phyloP scores from a whole-genome alignment of 64 coral and sea anemone genomes.

The Stichodactyla mertensii region DNA sequence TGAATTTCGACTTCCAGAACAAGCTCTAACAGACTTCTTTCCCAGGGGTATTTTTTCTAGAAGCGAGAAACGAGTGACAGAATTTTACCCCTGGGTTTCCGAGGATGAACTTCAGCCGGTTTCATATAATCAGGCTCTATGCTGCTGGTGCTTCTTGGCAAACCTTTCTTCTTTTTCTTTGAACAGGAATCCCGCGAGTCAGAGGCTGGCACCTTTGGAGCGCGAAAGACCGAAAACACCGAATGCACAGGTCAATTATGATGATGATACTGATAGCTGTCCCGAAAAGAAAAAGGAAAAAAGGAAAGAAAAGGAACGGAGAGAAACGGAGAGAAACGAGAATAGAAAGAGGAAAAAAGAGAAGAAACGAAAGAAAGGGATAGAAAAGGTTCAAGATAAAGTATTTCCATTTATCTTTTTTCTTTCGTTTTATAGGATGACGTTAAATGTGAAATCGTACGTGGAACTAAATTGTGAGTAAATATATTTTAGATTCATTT shows the following conservation, averaged over 20 bases:
- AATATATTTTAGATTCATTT: background rate
- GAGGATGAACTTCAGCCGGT: too few relatives aligned
- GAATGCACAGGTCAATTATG: conserved; percentile 46
- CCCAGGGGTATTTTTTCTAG: too few relatives aligned
- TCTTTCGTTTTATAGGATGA: conserved; percentile 25
- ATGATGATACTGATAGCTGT: too few relatives aligned
- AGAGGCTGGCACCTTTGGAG: conserved; percentile 58
- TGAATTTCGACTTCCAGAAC: too few relatives aligned
- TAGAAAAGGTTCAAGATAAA: background rate
- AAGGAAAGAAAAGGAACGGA: too few relatives aligned
- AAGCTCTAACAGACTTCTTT: too few relatives aligned
- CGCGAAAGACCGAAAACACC: conserved; percentile 68
- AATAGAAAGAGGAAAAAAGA: background rate
- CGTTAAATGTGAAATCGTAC: conserved; percentile 64
- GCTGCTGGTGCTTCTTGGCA: too few relatives aligned
- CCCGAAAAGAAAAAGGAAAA: too few relatives aligned
- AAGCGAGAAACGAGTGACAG: too few relatives aligned
- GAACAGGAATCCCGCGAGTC: conserved; percentile 53
- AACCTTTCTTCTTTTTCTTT: background rate
- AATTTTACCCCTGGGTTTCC: too few relatives aligned
- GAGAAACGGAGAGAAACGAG: background rate
- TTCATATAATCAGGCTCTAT: too few relatives aligned
- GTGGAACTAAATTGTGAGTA: conserved; percentile 89
- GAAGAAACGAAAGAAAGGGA: background rate
- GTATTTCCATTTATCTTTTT: background rate